These are phyloP conservation scores for Aegotheles bennettii DNA, from an alignment of 2,113 vertebrate species.

Conservation along the genomic window DNA sequence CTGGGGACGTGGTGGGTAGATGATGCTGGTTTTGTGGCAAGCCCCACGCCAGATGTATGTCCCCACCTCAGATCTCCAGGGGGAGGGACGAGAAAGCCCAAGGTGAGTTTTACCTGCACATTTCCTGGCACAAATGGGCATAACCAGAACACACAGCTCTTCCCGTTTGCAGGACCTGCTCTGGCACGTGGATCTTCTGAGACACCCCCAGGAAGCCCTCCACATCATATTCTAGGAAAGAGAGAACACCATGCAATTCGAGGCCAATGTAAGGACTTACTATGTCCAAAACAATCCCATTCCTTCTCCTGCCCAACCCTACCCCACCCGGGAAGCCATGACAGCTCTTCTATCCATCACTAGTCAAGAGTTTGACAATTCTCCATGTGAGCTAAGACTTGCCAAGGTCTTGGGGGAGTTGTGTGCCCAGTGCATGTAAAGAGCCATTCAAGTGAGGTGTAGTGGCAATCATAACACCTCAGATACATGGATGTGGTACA, in stretches of 20 bases:
- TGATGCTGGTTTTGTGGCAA: neutral
- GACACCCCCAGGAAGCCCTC: conserved; percentile 71
- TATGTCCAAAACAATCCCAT: neutral
- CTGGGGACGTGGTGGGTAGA: accelerated
- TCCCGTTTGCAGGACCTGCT: conserved; percentile 74
- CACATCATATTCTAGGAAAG: conserved; percentile 72
- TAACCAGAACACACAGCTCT: conserved; percentile 78
- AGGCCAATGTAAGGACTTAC: neutral
- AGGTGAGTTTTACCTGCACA: conserved; percentile 75
- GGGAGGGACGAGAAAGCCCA: neutral
- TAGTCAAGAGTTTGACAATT: neutral
- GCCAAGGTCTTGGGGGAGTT: neutral
- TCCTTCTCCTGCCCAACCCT: neutral
- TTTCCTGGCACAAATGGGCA: conserved; percentile 73
- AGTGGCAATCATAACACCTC: neutral
- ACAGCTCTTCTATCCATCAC: neutral
- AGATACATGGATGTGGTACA: neutral
- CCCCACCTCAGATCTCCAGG: neutral
- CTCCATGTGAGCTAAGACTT: neutral
- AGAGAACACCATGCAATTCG: neutral
- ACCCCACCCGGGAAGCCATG: neutral
- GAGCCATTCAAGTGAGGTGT: neutral
- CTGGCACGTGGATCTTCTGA: conserved; percentile 68
- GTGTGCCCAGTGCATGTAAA: neutral
- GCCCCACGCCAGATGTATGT: accelerated